Base-by-base conservation (phyloP, 2,797 vertebrate genomes). In the Centroberyx gerrardi region DNA sequence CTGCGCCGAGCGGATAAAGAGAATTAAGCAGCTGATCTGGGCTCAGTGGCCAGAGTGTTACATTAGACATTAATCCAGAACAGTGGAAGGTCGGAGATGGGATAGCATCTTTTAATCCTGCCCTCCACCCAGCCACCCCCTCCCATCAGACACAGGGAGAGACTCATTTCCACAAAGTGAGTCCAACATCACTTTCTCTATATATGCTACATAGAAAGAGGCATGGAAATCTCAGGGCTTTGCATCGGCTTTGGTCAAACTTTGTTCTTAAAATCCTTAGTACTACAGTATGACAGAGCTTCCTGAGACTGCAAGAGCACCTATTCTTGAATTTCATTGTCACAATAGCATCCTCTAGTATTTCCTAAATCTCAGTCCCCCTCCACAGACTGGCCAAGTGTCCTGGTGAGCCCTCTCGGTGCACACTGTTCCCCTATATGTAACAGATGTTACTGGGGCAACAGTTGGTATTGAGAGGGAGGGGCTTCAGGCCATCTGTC, bases 391-490 rank as follows among this genome's bases (percentile, higher is more conserved):
- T 65, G 62, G 68, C 70, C 55, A 42, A 87, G 75, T 80, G 78
- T 83, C 84, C 87, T 77, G 69, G 84, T 56, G 82, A 88, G 88
- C 71, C 74, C 64, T 76, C 80, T 76, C 64, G 42, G 82, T 31
- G 73, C 75, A 78, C 90, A 81, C 81, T 79, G 68, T 83, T 83
- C 85, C 76, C 61, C 87, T 88, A 85, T 86, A 87, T 91, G 94
- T 93, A 93, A 95, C 95, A 96, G 95, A 96, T 96, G 95, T 95
- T 95, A 93, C 87, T 90, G 88, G 88, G 94, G 94, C 95, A 96
- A 96, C 95, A 96, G 95, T 95, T 96, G 94, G 95, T 94, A 94
- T 88, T 90, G 90, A 90, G 89, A 73, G 89, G 95, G 94, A 92
- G 94, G 94, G 93, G 94, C 92, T 94, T 91, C 79, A 87, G 88